Conservation (phyloP, 2,888 invertebrate species). For the Chymomyza caudatula region DNA sequence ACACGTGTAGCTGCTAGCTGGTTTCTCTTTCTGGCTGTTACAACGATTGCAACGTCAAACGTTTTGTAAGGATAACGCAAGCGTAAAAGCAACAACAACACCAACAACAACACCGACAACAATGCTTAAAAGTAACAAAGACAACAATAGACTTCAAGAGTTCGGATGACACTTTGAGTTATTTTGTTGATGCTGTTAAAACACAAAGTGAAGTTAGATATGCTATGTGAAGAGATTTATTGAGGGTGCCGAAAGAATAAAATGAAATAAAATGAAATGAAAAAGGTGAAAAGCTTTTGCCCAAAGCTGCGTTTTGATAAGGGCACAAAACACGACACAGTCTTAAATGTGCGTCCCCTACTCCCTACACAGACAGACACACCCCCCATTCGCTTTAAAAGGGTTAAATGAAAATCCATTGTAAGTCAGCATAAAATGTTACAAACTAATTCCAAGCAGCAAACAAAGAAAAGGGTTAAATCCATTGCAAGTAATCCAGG, state of each 20-base stretch:
- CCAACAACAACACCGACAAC: constrained; percentile 7
- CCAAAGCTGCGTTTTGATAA: constrained; percentile 45
- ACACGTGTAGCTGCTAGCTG: constrained; percentile 48
- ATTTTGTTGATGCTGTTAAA: constrained; percentile 66
- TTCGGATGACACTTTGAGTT: constrained; percentile 68
- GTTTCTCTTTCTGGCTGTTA: background rate
- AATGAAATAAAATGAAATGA: constrained; percentile 22
- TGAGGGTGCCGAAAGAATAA: constrained; percentile 30
- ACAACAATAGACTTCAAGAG: constrained; percentile 67
- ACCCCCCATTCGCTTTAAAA: constrained; percentile 26
- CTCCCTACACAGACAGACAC: constrained; percentile 26
- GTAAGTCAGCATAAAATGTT: background rate
- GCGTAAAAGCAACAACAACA: constrained; percentile 25
- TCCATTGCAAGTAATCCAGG: background rate
- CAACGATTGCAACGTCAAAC: constrained; percentile 56
- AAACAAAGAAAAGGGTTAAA: background rate
- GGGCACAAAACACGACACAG: constrained; percentile 25
- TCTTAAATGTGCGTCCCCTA: background rate
- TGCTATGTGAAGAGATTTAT: constrained; percentile 60
- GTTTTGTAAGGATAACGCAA: constrained; percentile 53
- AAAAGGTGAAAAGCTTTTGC: constrained; percentile 44
- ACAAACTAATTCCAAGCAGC: background rate
- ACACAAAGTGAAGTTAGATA: constrained; percentile 44
- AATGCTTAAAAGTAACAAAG: constrained; percentile 45
- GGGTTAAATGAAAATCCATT: background rate